These are phyloP conservation scores for Nanorana parkeri DNA, from an alignment of 2,113 vertebrate species.

Conservation along the genomic window DNA sequence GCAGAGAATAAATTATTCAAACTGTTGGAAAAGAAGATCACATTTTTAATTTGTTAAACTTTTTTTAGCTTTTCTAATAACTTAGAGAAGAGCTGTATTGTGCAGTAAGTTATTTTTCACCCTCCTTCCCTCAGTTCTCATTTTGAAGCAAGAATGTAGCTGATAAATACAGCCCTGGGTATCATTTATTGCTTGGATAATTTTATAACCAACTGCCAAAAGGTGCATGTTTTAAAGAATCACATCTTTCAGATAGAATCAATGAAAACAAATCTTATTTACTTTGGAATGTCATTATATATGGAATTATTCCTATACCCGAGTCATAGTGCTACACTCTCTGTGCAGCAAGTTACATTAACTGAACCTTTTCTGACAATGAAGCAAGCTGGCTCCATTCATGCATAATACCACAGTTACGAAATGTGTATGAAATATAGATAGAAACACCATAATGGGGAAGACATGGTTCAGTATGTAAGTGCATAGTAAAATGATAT, in stretches of 20 bases:
- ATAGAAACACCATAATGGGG: constrained; percentile 28
- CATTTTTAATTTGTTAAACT: no score
- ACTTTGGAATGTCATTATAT: neutral
- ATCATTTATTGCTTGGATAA: no score
- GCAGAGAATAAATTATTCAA: no score
- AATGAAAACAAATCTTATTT: neutral
- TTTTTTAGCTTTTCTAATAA: no score
- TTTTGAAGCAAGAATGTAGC: no score
- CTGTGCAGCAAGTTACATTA: constrained; percentile 2
- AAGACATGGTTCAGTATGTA: constrained; percentile 8
- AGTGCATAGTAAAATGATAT: constrained; percentile 40
- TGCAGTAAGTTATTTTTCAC: no score
- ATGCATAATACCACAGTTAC: constrained; percentile 15
- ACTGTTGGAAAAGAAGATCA: no score
- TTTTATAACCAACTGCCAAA: no score
- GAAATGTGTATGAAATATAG: constrained; percentile 39
- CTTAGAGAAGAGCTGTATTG: no score
- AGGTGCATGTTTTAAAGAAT: no score
- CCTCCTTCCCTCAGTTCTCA: no score
- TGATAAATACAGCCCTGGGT: no score
- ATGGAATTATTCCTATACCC: neutral
- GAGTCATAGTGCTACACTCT: neutral
- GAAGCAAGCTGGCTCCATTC: constrained; percentile 3
- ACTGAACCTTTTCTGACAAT: constrained; percentile 17
- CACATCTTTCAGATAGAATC: neutral